Conservation (phyloP, 2,888 invertebrate species). For the Chymomyza caudatula region DNA sequence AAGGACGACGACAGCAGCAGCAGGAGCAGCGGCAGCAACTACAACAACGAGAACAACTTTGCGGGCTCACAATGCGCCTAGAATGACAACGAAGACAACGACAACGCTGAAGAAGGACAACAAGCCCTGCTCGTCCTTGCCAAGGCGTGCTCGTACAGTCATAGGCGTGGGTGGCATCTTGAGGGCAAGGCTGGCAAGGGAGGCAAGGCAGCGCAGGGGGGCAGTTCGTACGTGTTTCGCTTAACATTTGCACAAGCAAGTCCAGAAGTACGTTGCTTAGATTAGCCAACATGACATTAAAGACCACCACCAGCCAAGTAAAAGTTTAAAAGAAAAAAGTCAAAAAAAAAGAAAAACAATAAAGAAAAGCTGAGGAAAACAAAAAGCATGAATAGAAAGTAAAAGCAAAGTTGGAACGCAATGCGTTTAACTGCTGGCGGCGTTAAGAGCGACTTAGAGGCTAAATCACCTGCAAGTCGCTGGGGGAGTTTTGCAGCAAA, state of each 20-base stretch:
- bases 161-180: neutral
- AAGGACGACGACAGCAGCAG: neutral
- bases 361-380: conserved; percentile 4
- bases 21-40: conserved; percentile 4
- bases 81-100: conserved; percentile 39
- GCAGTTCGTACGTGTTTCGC: conserved; percentile 42
- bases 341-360: neutral
- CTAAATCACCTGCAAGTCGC: conserved; percentile 45
- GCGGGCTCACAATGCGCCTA: neutral
- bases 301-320: conserved; percentile 20
- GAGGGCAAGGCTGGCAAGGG: neutral
- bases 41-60: neutral
- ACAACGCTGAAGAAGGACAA: neutral
- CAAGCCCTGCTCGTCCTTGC: neutral
- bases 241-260: conserved; percentile 23
- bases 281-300: conserved; percentile 40
- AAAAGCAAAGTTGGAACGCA: conserved; percentile 30
- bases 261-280: conserved; percentile 18
- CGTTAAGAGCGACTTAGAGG: conserved; percentile 29
- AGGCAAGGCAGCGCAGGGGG: neutral
- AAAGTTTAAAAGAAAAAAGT: neutral
- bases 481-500: neutral
- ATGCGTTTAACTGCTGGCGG: conserved; percentile 6
- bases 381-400: conserved; percentile 1
- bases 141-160: conserved; percentile 21